Evolutionary conservation across 2,888 invertebrate genomes (phyloP).

Genomic region (Eubasilissa splendida): DNA sequence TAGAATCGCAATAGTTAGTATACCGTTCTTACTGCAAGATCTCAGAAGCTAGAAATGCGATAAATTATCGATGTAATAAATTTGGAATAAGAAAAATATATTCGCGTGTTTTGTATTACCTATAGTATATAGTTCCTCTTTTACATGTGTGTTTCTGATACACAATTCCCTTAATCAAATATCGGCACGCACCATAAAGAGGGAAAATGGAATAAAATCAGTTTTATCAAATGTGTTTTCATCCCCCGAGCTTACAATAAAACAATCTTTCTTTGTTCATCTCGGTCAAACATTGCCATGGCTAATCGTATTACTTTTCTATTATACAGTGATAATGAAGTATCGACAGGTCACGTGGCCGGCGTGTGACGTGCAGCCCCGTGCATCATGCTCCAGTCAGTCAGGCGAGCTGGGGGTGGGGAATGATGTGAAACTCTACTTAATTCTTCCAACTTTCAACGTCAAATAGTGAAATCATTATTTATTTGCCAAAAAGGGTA

Average conservation of each 20-base stretch:
- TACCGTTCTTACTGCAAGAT: too few relatives aligned
- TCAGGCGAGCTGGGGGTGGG: too few relatives aligned
- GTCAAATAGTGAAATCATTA: too few relatives aligned
- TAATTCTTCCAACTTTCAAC: too few relatives aligned
- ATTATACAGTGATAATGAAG: slow-evolving; percentile 48
- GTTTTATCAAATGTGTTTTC: slow-evolving; percentile 19
- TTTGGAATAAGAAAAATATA: too few relatives aligned
- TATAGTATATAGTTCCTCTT: not conserved
- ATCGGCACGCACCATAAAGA: slow-evolving; percentile 8
- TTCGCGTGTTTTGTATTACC: too few relatives aligned
- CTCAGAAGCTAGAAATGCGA: too few relatives aligned
- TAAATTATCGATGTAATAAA: too few relatives aligned
- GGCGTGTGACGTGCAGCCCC: slow-evolving; percentile 9
- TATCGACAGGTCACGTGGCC: slow-evolving; percentile 50
- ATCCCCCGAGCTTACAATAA: not conserved
- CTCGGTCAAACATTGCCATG: slow-evolving; percentile 1
- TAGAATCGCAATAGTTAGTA: too few relatives aligned
- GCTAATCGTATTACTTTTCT: slow-evolving; percentile 49
- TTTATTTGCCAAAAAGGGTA: too few relatives aligned
- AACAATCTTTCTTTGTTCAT: slow-evolving; percentile 7
- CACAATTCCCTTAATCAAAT: slow-evolving; percentile 20
- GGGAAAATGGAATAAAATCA: slow-evolving; percentile 15
- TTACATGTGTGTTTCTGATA: slow-evolving; percentile 1
- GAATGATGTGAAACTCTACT: too few relatives aligned
- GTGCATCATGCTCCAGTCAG: not conserved